Evolutionary conservation across 1,140 invertebrate genomes (phyloP), one percentile per base, ranked within the genome.

Genomic region (Archivesica marissinica): DNA sequence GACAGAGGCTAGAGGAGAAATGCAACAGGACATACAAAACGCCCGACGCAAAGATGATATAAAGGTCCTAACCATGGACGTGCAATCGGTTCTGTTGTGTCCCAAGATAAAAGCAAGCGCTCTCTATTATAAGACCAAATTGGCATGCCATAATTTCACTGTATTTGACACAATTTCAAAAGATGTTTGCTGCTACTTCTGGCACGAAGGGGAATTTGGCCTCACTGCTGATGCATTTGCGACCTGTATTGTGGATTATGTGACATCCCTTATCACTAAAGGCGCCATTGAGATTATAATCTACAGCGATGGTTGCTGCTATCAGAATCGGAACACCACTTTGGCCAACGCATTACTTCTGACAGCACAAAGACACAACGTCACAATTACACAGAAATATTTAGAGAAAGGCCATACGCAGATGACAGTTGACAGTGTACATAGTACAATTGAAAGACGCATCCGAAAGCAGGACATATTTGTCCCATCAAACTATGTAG

Each of bases 101-200:
- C 79, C 68, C 41, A 82, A 25, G 30, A n/a, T 82, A 17, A 25
- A 82, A 6, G 52, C 79, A 30, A 82, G 68, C 61, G 79, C 79
- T 9, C 20, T 82, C 2, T 82, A 82, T 82, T 82, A 82, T 44
- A 82, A 82, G 33, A 72, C 66, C 9, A 82, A 82, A 47, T 54
- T 82, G 20, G 52, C 79, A 17, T 59, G 44, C 20, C 79, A 82
- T 39, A 82, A 82, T 44, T 72, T 82, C 25, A 82, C 79, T 13
- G 25, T 82, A 11, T 82, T 72, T 41, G 50, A 82, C 30, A 23
- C 74, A 11, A 0, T 28, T n/a, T 44, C 47, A 25, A 70, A 74
- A 25, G 52, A 70, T 13, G 64, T 56, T 38, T 47, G 39, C 47
- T 70, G 66, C 66, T 70, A 74, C 41, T 70, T 70, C 25, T 70